Percentiles rank a stretch among this genome's conserved stretches.
These are phyloP conservation scores for Apodemus sylvaticus DNA, from an alignment of 2,113 vertebrate genomes.

Conservation along the genomic window DNA sequence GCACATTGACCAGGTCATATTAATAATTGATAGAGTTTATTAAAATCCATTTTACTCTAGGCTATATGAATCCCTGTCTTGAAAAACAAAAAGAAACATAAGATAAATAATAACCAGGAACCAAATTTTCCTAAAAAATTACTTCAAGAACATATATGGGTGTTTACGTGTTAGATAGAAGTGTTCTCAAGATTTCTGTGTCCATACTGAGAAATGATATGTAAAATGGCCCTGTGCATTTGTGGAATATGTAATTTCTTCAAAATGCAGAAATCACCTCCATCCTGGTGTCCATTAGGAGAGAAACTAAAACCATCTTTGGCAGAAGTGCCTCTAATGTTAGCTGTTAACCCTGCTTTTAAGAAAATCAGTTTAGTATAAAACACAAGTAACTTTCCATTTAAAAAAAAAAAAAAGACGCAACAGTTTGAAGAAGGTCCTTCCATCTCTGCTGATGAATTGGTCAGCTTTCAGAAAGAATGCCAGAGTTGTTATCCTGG, in stretches of 20 bases:
- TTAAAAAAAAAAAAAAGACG: background rate
- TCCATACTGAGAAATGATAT: background rate
- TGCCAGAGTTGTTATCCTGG: background rate
- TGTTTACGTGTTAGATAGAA: background rate
- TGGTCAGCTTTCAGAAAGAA: background rate
- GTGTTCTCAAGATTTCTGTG: background rate
- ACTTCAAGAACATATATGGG: background rate
- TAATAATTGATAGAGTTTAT: too few species aligned
- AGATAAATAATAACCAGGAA: background rate
- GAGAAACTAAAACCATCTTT: slow-evolving; percentile 29
- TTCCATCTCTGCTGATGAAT: background rate
- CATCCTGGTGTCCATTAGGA: background rate
- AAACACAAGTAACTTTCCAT: slow-evolving; percentile 22
- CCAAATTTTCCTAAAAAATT: background rate
- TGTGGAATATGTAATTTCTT: slow-evolving; percentile 8
- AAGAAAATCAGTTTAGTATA: background rate
- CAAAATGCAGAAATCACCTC: slow-evolving; percentile 19
- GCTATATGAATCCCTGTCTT: background rate
- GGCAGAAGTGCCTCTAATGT: background rate
- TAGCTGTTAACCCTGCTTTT: background rate
- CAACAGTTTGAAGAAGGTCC: background rate
- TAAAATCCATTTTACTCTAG: too few species aligned
- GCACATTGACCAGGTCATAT: too few species aligned
- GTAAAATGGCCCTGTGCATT: background rate
- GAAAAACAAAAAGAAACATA: background rate